Evolutionary conservation across 2,888 invertebrate species (phyloP), one percentile per base, ranked within the genome.

Genomic region (Druceiella hillmani): DNA sequence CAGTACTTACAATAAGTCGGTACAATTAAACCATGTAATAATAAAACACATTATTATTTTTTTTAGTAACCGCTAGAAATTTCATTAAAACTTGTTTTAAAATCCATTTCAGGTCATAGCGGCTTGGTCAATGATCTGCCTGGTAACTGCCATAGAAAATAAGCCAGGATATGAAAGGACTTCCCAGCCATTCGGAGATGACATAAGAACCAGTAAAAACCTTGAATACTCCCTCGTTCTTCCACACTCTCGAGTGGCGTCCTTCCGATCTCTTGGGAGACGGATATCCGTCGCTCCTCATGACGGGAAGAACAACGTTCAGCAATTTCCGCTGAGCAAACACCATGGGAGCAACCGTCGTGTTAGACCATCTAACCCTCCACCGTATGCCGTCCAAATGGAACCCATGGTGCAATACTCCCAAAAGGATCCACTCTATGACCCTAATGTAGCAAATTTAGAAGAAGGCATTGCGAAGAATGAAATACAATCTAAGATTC

Each of bases 301-400:
- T 11, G 26, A 31, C 9, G 13, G 10, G 4, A 27, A 27, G n/a
- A 27, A 13, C 17, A 14, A 14, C 5, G 9, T 11, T 4, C 5
- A 17, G 4, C n/a, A 13, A 9, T 31, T 13, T 10, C 5, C 17
- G 6, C 9, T 9, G 9, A 6, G 5, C 5, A 5, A 31, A 6
- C 10, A 9, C 4, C 9, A 17, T 5, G 4, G 35, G 20, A 45
- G 40, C 24, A 22, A 31, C 3, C 22, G 47, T 10, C 43, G 43
- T 48, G 58, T 59, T 20, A 62, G 69, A 50, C 68, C 67, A 45
- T 66, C 78, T 36, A 68, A 62, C 35, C 52, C 70, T 15, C 83
- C 84, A 3, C 81, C 84, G 0, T 85, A 86, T 52, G 85, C 85
- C 2, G 86, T 85, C 4, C 83, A 82, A 59, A 85, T 85, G 85